phyloP scores from a whole-genome alignment of 2,888 invertebrate species.

The Lysandra bellargus region DNA sequence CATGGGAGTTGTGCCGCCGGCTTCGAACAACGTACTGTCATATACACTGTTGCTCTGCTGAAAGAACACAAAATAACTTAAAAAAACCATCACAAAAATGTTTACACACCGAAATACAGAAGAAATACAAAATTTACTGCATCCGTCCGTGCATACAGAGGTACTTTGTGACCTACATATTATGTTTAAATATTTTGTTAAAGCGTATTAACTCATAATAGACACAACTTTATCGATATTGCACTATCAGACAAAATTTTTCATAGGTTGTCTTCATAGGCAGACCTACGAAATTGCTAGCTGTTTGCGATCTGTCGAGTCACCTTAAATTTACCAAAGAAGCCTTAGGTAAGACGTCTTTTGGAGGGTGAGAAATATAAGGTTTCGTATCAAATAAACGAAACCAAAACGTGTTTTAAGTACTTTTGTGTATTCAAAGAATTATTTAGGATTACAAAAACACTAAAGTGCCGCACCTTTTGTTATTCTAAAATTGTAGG shows the following conservation, averaged over 20 bases:
- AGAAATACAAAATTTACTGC: too few species aligned
- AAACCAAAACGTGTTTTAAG: constrained; percentile 32
- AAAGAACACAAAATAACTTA: constrained; percentile 33
- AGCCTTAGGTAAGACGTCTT: not conserved
- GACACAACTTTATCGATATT: too few species aligned
- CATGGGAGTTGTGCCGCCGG: constrained; percentile 82
- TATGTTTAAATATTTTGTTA: too few species aligned
- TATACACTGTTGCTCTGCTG: constrained; percentile 86
- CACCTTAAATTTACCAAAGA: not conserved
- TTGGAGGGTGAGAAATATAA: not conserved
- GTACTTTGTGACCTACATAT: too few species aligned
- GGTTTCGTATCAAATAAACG: constrained; percentile 17
- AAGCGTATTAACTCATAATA: too few species aligned
- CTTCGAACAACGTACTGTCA: constrained; percentile 86
- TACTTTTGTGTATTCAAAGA: not conserved
- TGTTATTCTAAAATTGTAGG: too few species aligned
- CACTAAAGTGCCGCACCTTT: too few species aligned
- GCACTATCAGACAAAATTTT: too few species aligned
- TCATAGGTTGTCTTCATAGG: too few species aligned
- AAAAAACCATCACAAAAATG: not conserved
- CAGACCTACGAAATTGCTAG: too few species aligned
- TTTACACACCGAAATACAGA: not conserved
- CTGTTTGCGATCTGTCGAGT: not conserved
- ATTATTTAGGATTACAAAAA: not conserved
- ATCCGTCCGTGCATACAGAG: too few species aligned